Evolutionary conservation across 2,797 vertebrate species (phyloP).

Genomic region (Sebastes hubbsi): DNA sequence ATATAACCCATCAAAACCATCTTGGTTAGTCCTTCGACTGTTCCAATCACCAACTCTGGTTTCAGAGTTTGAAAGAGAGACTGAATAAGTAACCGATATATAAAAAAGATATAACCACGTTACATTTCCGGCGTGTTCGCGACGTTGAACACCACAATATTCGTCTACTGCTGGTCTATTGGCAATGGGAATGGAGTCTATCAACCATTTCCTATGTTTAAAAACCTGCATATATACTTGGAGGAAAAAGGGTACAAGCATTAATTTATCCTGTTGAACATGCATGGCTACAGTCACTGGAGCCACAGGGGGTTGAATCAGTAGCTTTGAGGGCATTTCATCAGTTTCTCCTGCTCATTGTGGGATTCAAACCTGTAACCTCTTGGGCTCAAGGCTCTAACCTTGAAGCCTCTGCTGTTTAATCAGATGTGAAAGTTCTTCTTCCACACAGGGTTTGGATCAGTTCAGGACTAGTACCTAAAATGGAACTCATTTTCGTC

Average conservation of each 20-base stretch:
- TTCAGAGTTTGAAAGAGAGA: not conserved
- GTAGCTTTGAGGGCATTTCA: not conserved
- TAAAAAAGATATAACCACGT: no score
- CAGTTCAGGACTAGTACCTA: not conserved
- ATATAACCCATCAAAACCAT: not conserved
- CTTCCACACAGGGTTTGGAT: not conserved
- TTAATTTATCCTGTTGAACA: not conserved
- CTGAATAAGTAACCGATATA: not conserved
- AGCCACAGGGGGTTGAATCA: not conserved
- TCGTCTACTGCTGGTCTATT: no score
- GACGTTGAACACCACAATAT: not conserved
- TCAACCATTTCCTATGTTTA: not conserved
- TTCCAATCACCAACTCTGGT: not conserved
- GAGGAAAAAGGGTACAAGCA: not conserved
- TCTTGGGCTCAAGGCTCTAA: not conserved
- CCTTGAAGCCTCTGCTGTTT: not conserved
- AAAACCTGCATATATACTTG: not conserved
- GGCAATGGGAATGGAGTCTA: not conserved
- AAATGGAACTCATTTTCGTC: not conserved
- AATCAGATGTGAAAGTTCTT: not conserved
- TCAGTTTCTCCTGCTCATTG: not conserved
- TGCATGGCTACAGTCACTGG: not conserved
- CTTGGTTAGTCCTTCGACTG: not conserved
- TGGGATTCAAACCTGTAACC: not conserved
- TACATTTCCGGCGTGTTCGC: no score